Evolutionary conservation across 2,888 invertebrate species (phyloP).

Genomic region (Latrodectus elegans): DNA sequence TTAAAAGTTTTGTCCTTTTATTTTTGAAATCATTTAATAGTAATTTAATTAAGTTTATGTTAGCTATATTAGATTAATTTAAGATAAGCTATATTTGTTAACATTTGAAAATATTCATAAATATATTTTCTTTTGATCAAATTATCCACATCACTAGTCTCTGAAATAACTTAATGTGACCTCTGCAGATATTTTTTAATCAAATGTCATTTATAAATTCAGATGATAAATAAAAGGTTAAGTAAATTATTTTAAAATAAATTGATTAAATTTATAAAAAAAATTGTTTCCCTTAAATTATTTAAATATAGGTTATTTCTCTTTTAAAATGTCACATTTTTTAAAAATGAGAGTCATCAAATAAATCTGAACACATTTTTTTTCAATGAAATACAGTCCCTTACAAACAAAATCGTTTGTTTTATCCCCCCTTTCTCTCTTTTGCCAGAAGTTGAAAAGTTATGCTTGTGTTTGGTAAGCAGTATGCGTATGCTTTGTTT

Average conservation of each 20-base stretch:
- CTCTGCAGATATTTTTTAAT: background rate
- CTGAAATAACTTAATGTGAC: too few relatives aligned
- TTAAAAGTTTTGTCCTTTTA: too few relatives aligned
- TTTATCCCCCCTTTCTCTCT: background rate
- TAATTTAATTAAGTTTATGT: too few relatives aligned
- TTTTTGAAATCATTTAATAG: too few relatives aligned
- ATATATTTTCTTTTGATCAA: too few relatives aligned
- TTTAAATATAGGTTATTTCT: background rate
- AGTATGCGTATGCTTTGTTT: background rate
- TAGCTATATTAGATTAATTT: too few relatives aligned
- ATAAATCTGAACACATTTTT: background rate
- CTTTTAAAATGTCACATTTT: background rate
- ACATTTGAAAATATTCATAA: too few relatives aligned
- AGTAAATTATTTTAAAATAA: background rate
- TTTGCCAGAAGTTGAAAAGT: slow-evolving; percentile 59
- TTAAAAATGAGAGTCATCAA: background rate
- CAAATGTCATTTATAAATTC: background rate
- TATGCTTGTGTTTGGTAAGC: slow-evolving; percentile 30
- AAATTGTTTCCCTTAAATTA: too few relatives aligned
- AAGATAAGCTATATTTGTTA: too few relatives aligned
- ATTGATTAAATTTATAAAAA: background rate
- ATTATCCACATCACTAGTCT: too few relatives aligned
- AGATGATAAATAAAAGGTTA: background rate
- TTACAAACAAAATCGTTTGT: slow-evolving; percentile 32
- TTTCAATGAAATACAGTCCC: slow-evolving; percentile 4